Base-by-base conservation (phyloP, 2,113 vertebrate species). In the Bettongia penicillata region DNA sequence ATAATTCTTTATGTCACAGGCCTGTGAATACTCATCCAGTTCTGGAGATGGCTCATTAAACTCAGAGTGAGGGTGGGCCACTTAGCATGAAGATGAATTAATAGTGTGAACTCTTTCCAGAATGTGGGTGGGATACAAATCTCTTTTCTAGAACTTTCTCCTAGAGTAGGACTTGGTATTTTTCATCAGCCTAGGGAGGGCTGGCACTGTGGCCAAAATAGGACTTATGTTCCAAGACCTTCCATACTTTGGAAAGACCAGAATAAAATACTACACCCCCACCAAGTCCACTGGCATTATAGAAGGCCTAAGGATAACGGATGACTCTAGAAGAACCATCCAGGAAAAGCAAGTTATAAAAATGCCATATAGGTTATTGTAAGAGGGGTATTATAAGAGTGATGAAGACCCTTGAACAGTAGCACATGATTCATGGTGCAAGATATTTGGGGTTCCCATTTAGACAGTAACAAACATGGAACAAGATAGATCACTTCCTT, bases 1-100 rank as follows among this genome's bases (percentile, higher is more conserved):
- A 48, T 28, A 50, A 90, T 90, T 90, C 28, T 48, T 26, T 12
- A 90, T 90, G 49, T 26, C 90, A 25, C 90, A 50, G 48, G 47
- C 48, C 90, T 90, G 48, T 51, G 28, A 90, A 90, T 90, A 51
- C 49, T 90, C 90, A 50, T 90, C 90, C 25, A 90, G 25, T 49
- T 96, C 50, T 93, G 50, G 95, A 94, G 89, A 53, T 8, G 89
- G 37, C 23, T 11, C 47, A 28, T 91, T 51, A 89, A 89, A n/a
- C 89, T 49, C 51, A 57, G 19, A 92, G 49, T 28, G 37, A 53
- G 53, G 3, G 10, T 10, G 1, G 3, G 37, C 53, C 26, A 93
- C 48, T 91, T 50, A 48, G 61, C 24, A 37, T 55, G 90, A 93
- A 94, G 93, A 77, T 3, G 0, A 12, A 43, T 89, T 52, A 91